A percentile compares a stretch with the other conserved stretches of the same genome.
phyloP scores from a whole-genome alignment of 2,113 vertebrate species.

The Corydoras sp. region DNA sequence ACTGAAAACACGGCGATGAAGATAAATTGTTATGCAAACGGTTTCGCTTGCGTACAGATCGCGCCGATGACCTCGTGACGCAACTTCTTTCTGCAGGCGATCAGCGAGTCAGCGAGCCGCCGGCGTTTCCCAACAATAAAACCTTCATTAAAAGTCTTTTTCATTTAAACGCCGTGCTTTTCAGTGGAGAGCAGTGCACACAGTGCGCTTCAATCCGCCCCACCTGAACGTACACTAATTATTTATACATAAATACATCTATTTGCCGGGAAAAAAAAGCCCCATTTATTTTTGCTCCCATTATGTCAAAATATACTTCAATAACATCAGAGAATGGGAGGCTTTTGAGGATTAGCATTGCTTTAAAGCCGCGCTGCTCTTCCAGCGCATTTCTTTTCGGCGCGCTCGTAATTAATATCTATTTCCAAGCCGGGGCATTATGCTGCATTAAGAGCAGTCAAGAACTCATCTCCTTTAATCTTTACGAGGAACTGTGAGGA shows the following conservation, averaged over 20 bases:
- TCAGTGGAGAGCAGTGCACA: neutral
- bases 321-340: conserved; percentile 43
- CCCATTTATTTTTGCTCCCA: conserved; percentile 46
- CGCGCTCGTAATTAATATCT: conserved; percentile 58
- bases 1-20: too few relatives aligned
- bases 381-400: conserved; percentile 48
- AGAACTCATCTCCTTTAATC: conserved; percentile 48
- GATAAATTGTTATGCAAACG: too few relatives aligned
- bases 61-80: too few relatives aligned
- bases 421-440: conserved; percentile 44
- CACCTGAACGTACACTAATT: conserved; percentile 24
- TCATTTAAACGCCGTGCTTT: conserved; percentile 8
- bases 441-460: conserved; percentile 35
- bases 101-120: too few relatives aligned
- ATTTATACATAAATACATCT: conserved; percentile 27
- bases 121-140: too few relatives aligned
- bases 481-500: conserved; percentile 25
- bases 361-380: conserved; percentile 49
- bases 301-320: conserved; percentile 50
- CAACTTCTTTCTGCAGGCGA: too few relatives aligned
- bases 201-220: neutral
- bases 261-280: conserved; percentile 35
- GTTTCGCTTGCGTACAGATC: too few relatives aligned
- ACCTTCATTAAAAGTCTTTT: neutral
- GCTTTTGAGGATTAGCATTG: conserved; percentile 49